Base-by-base conservation (phyloP, 2,797 vertebrate genomes). In the Pachyuromys duprasi region DNA sequence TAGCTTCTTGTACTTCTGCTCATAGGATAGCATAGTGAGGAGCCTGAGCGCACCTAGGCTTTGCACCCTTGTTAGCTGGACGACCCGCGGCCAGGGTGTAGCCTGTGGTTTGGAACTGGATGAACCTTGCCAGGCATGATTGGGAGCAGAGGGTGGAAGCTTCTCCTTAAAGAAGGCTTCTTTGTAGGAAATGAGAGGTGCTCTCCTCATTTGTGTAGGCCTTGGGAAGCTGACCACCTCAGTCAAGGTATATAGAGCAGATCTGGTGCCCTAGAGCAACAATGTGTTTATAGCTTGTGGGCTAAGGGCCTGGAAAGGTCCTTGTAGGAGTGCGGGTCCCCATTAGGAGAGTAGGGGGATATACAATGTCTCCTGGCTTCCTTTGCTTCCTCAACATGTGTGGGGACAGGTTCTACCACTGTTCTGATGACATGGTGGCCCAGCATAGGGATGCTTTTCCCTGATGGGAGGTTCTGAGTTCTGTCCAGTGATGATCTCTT, bases 271-370 rank as follows among this genome's bases (percentile, higher is more conserved):
- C 20, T 60, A 82, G 0, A 13, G 14, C 75, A 45, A 2, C 86
- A 42, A 1, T n/a, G 33, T 65, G 53, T 26, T 20, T 11, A 28
- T 12, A 17, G 0, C 0, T 67, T 45, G 39, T 36, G 20, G 78
- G 33, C n/a, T 63, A 18, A 76, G 36, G 45, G 39, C 9, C 9
- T 9, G 14, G 22, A 2, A 82, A 14, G 45, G 20, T n/a, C 8
- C 0, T 9, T 72, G 18, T 63, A 45, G 42, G 17, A 31, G 3
- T 55, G 69, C 53, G 60, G 72, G n/a, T 13, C 36, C 42, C 12
- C 13, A 4, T 11, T 1, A 0, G 4, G 9, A 1, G 8, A 4
- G 7, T 13, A 36, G 88, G 42, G 49, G 4, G 15, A n/a, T 6
- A 8, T 28, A 0, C 2, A 26, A 45, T 33, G 89, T 18, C 8